Conservation (phyloP, 2,797 vertebrate species). For the Mus minutoides region DNA sequence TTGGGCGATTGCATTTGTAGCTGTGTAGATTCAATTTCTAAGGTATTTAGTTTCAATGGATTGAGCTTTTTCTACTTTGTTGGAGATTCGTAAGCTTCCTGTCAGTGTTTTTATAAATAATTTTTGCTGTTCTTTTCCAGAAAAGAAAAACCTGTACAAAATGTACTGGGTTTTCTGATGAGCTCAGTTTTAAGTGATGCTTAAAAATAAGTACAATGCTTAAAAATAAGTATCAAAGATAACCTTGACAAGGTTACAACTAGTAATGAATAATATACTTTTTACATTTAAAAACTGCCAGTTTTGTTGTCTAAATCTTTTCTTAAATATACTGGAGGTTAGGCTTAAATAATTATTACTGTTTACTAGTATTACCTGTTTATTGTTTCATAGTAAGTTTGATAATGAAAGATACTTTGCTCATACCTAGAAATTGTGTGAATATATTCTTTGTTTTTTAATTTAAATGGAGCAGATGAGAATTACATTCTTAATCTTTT, state of each 20-base stretch:
- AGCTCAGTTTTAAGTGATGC: slow-evolving; percentile 42
- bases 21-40: slow-evolving; percentile 72
- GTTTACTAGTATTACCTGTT: slow-evolving; percentile 6
- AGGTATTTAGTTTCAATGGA: slow-evolving; percentile 73
- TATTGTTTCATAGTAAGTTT: slow-evolving; percentile 36
- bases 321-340: not conserved
- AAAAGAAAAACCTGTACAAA: slow-evolving; percentile 60
- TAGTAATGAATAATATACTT: slow-evolving; percentile 38
- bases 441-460: slow-evolving; percentile 22
- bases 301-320: slow-evolving; percentile 24
- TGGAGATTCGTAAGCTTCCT: slow-evolving; percentile 73
- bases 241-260: slow-evolving; percentile 29
- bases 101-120: slow-evolving; percentile 72
- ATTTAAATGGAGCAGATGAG: slow-evolving; percentile 35
- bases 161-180: slow-evolving; percentile 65
- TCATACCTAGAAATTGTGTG: slow-evolving; percentile 48
- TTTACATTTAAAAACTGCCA: not conserved
- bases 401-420: slow-evolving; percentile 17
- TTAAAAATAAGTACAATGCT: slow-evolving; percentile 44
- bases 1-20: slow-evolving; percentile 66
- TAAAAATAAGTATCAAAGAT: slow-evolving; percentile 52
- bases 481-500: slow-evolving; percentile 13
- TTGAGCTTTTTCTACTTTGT: slow-evolving; percentile 68
- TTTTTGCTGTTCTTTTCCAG: slow-evolving; percentile 68
- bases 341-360: slow-evolving; percentile 30